Conservation (phyloP, 2,113 vertebrate genomes). For the Struthidea cinerea region DNA sequence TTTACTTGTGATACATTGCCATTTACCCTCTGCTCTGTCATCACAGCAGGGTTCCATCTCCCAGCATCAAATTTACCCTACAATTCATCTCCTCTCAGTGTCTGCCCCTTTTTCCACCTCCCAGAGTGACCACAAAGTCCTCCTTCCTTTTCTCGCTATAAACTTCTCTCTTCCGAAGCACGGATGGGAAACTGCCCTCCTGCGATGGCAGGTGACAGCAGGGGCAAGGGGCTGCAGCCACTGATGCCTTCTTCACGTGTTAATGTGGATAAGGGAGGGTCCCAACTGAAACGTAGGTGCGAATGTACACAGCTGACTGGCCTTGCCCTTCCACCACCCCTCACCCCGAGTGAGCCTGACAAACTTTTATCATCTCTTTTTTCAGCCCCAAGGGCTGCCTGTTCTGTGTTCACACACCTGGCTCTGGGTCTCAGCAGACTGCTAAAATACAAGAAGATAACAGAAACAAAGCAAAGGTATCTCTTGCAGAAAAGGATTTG, state of each 20-base stretch:
- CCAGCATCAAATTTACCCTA: not conserved
- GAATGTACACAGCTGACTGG: not conserved
- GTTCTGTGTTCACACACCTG: not conserved
- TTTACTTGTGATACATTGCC: not conserved
- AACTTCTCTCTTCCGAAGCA: not conserved
- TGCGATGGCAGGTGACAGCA: not conserved
- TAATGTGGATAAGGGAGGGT: not conserved
- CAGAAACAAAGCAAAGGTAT: not conserved
- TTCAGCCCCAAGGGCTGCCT: not conserved
- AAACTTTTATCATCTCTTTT: not conserved
- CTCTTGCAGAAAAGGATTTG: not conserved
- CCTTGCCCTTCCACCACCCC: not conserved
- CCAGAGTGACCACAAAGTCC: not conserved
- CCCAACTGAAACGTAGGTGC: accelerated
- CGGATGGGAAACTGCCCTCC: not conserved
- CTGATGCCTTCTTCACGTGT: not conserved
- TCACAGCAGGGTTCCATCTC: accelerated
- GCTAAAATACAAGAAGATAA: not conserved
- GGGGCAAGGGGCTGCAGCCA: not conserved
- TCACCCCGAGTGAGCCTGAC: not conserved
- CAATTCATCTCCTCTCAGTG: not conserved
- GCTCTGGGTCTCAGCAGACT: not conserved
- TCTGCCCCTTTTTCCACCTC: not conserved
- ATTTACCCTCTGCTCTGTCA: not conserved
- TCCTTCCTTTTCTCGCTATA: not conserved